Conservation (phyloP, 2,888 invertebrate species). For the Catocala sponsa region DNA sequence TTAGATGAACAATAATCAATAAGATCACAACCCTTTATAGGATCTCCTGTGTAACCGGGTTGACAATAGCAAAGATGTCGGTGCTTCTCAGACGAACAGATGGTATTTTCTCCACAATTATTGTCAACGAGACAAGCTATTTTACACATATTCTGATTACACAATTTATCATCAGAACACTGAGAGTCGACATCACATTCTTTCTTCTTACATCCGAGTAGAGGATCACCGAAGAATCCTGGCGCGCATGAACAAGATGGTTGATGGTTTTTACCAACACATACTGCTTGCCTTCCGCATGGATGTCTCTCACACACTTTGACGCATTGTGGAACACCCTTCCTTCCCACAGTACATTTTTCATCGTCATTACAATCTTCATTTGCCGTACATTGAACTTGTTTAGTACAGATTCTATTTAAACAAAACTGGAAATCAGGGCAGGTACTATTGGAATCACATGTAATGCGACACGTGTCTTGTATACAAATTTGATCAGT, state of each 20-base stretch:
- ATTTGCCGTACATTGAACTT: slow-evolving; percentile 92
- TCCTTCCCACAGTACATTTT: slow-evolving; percentile 90
- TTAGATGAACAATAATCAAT: slow-evolving; percentile 93
- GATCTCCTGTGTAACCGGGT: slow-evolving; percentile 95
- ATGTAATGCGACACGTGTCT: slow-evolving; percentile 95
- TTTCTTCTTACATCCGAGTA: slow-evolving; percentile 93
- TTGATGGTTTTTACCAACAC: slow-evolving; percentile 91
- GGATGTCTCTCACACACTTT: slow-evolving; percentile 92
- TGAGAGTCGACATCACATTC: slow-evolving; percentile 92
- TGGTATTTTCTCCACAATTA: slow-evolving; percentile 94
- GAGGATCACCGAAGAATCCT: slow-evolving; percentile 94
- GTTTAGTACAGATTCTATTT: slow-evolving; percentile 95
- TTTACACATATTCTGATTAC: slow-evolving; percentile 94
- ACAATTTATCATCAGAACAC: slow-evolving; percentile 94
- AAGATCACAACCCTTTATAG: slow-evolving; percentile 90
- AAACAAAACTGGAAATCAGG: slow-evolving; percentile 95
- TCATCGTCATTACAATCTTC: slow-evolving; percentile 92
- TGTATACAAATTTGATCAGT: slow-evolving; percentile 95
- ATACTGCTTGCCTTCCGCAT: slow-evolving; percentile 95
- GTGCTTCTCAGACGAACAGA: slow-evolving; percentile 95
- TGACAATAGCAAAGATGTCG: slow-evolving; percentile 93
- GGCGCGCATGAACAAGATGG: slow-evolving; percentile 93
- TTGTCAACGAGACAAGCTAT: slow-evolving; percentile 95
- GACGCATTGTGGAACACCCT: slow-evolving; percentile 93
- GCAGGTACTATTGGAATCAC: slow-evolving; percentile 93